These are phyloP conservation scores for Heliornis fulica DNA, from an alignment of 2,113 vertebrate genomes.

Conservation along the genomic window DNA sequence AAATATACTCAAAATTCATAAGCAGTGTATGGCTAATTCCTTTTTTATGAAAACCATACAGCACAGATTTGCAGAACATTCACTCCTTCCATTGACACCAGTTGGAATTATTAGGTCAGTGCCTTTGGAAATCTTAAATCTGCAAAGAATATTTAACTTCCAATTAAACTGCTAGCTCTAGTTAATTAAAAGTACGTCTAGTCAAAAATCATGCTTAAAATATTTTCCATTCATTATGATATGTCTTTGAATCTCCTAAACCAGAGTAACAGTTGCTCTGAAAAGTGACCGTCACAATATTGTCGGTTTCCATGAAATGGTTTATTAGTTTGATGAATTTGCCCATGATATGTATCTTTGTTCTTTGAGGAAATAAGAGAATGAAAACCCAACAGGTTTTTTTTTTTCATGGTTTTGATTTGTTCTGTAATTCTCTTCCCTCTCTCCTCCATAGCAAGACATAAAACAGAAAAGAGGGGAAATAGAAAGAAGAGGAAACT, in stretches of 20 bases:
- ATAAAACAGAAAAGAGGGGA: background rate
- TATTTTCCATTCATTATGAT: background rate
- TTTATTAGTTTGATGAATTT: background rate
- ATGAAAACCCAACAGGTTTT: background rate
- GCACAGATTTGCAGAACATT: conserved; percentile 26
- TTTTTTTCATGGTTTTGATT: background rate
- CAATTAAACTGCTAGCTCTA: conserved; percentile 69
- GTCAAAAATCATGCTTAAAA: background rate
- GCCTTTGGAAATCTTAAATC: conserved; percentile 67
- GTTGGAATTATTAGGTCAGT: conserved; percentile 47
- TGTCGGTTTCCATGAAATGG: background rate
- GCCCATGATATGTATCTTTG: background rate
- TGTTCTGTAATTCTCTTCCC: background rate
- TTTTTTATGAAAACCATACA: conserved; percentile 75
- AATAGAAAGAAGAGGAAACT: background rate
- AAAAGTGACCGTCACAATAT: background rate
- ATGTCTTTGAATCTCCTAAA: background rate
- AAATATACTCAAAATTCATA: conserved; percentile 71
- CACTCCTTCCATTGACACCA: background rate
- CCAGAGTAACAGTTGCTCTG: background rate
- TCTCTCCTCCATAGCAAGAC: background rate
- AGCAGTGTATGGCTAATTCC: conserved; percentile 72
- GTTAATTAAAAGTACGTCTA: conserved; percentile 63
- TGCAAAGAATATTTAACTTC: conserved; percentile 73
- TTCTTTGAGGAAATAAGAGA: background rate